Conservation (phyloP, 2,113 vertebrate species). For the Aspidoscelis tigris region DNA sequence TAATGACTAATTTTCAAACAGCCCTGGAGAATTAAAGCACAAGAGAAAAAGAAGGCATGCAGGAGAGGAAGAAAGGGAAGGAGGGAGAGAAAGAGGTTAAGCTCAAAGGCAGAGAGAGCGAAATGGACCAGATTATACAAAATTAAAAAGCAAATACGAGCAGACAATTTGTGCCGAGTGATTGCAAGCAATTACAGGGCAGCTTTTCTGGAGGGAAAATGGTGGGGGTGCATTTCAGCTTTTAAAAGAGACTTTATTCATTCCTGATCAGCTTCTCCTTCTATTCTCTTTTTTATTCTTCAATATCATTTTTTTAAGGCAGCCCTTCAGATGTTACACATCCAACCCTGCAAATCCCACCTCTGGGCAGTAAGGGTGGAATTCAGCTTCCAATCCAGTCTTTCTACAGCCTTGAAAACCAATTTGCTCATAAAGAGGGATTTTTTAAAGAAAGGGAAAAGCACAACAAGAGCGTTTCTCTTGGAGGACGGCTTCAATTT, state of each 20-base stretch:
- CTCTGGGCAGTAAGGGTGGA: constrained; percentile 78
- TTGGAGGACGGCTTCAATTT: constrained; percentile 81
- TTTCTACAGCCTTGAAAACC: constrained; percentile 82
- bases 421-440: constrained; percentile 81
- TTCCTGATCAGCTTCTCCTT: constrained; percentile 85
- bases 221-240: constrained; percentile 78
- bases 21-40: constrained; percentile 72
- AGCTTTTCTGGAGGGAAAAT: constrained; percentile 82
- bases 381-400: constrained; percentile 78
- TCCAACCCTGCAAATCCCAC: constrained; percentile 78
- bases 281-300: constrained; percentile 84
- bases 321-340: constrained; percentile 79
- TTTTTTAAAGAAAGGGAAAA: constrained; percentile 43
- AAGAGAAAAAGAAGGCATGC: constrained; percentile 59
- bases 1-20: constrained; percentile 71
- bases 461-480: constrained; percentile 76
- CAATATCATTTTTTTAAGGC: constrained; percentile 77
- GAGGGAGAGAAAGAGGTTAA: constrained; percentile 74
- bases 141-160: constrained; percentile 89
- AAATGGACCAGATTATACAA: constrained; percentile 90
- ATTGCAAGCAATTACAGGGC: constrained; percentile 87
- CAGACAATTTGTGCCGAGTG: constrained; percentile 86
- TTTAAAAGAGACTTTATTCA: constrained; percentile 86
- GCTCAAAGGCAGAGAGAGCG: constrained; percentile 84
- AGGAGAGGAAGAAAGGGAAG: constrained; percentile 53